Base-by-base conservation (phyloP, 2,797 vertebrate genomes). In the Siniperca obscura region DNA sequence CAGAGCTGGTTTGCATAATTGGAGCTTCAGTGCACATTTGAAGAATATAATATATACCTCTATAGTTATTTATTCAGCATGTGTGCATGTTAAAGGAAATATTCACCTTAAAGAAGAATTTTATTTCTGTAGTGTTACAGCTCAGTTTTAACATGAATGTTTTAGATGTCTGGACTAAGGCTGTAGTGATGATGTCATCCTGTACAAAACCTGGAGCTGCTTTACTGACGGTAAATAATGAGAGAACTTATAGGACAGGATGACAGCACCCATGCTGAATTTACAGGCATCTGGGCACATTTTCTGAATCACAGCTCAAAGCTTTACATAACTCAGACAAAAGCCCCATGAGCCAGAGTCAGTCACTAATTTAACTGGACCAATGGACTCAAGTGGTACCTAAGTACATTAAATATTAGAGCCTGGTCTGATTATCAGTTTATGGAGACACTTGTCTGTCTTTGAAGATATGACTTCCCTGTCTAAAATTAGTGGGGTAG, bases 261-360 rank as follows among this genome's bases (percentile, higher is more conserved):
- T 60, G 75, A 64, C 68, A 65, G n/a, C 57, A 27, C 22, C 25
- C 36, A 19, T 65, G 22, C 38, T 74, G 64, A 67, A 21, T 66
- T 65, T 38, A 61, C 57, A 59, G 46, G 8, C 70, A 38, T 25
- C 48, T 27, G 50, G 46, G 21, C 48, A 70, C 57, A 68, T 69
- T 74, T 44, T 52, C 30, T 62, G 67, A 81, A 53, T 80, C 79
- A 75, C 60, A 73, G 52, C 30, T 53, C 38, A 68, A 25, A 40
- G 25, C 55, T 46, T 55, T 61, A 72, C 3, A 76, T 52, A 76
- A 78, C 27, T 53, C 21, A 59, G 40, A 36, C 22, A 61, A 70
- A 78, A 61, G 11, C 40, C 25, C 12, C 16, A 17, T 38, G 55
- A 62, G 52, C 38, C 72, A 42, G 27, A 70, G 61, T 38, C 61